Percentiles rank a stretch among this genome's conserved stretches.
These are phyloP conservation scores for Ooceraea biroi DNA, from an alignment of 1,140 invertebrate genomes.

Conservation along the genomic window DNA sequence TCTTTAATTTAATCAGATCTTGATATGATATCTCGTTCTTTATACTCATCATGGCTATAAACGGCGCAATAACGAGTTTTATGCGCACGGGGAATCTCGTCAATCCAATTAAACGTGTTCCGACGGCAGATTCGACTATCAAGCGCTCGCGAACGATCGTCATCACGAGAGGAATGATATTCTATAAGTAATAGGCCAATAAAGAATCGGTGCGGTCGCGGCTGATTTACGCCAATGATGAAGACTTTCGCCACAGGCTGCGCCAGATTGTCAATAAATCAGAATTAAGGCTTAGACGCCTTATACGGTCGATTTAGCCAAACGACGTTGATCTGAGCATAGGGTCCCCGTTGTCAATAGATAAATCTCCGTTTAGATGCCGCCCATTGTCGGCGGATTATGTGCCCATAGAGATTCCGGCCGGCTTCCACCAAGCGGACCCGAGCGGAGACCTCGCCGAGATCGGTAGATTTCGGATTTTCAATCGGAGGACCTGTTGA, in stretches of 20 bases:
- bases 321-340: conserved; percentile 59
- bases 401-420: conserved; percentile 61
- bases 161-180: conserved; percentile 45
- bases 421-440: conserved; percentile 17
- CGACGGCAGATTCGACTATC: background rate
- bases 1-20: background rate
- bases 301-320: conserved; percentile 55
- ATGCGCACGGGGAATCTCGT: background rate
- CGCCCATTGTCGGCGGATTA: conserved; percentile 69
- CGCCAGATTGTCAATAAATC: conserved; percentile 63
- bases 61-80: background rate
- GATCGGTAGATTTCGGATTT: conserved; percentile 61
- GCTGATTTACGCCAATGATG: conserved; percentile 40
- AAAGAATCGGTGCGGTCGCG: conserved; percentile 34
- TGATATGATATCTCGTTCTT: background rate
- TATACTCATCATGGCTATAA: background rate
- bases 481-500: conserved; percentile 61
- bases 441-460: conserved; percentile 26
- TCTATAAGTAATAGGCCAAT: conserved; percentile 41
- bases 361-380: conserved; percentile 69
- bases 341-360: conserved; percentile 57
- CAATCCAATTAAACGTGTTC: conserved; percentile 19
- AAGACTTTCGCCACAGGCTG: conserved; percentile 54
- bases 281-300: conserved; percentile 63
- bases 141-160: conserved; percentile 2